phyloP scores from a whole-genome alignment of 2,888 invertebrate species.

The Trichopoda pennipes region DNA sequence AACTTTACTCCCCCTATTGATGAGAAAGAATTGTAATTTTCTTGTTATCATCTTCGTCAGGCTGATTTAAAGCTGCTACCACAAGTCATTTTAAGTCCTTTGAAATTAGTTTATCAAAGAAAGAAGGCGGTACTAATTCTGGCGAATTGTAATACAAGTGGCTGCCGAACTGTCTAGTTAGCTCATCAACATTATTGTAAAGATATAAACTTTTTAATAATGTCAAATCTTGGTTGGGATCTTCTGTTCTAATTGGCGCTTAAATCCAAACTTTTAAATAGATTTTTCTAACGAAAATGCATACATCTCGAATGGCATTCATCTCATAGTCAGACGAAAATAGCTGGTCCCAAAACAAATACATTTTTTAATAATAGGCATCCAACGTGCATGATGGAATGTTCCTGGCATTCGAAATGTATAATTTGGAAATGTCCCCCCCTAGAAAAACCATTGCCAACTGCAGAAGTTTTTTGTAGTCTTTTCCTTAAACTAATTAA shows the following conservation, averaged over 20 bases:
- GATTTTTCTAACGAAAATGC: constrained; percentile 6
- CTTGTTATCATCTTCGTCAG: background rate
- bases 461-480: constrained; percentile 9
- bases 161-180: background rate
- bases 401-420: background rate
- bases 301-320: background rate
- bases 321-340: constrained; percentile 1
- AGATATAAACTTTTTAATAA: constrained; percentile 9
- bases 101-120: constrained; percentile 18
- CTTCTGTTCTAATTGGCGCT: constrained; percentile 15
- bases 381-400: background rate
- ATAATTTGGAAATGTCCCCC: background rate
- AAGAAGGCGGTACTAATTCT: no score
- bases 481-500: constrained; percentile 7
- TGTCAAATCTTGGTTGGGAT: constrained; percentile 25
- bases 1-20: no score
- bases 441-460: background rate
- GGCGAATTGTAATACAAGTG: background rate
- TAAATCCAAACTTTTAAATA: constrained; percentile 24
- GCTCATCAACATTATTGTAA: background rate
- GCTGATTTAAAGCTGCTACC: constrained; percentile 9
- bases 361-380: background rate
- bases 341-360: constrained; percentile 5
- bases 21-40: constrained; percentile 19
- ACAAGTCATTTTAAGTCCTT: constrained; percentile 14